Evolutionary conservation across 2,113 vertebrate genomes (phyloP).

Genomic region (Pygoscelis antarcticus): DNA sequence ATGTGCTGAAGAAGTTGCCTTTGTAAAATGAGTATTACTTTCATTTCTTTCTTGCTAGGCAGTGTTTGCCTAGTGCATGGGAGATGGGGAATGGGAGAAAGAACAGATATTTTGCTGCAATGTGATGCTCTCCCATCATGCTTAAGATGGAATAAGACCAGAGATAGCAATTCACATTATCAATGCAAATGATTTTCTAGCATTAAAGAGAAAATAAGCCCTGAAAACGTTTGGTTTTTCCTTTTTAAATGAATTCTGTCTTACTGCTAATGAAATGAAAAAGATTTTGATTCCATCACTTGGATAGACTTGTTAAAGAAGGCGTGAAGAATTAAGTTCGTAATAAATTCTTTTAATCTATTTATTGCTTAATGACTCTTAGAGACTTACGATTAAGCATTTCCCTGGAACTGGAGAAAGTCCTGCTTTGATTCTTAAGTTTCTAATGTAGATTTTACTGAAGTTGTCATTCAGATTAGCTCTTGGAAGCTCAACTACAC

Average conservation of each 20-base stretch:
- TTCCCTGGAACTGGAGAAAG: neutral
- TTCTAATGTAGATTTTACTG: neutral
- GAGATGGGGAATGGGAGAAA: neutral
- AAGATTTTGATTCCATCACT: neutral
- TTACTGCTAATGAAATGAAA: neutral
- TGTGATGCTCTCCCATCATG: neutral
- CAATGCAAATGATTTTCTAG: neutral
- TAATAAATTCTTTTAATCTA: conserved; percentile 4
- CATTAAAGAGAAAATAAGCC: neutral
- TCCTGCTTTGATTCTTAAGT: neutral
- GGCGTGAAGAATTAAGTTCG: neutral
- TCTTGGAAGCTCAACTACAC: neutral
- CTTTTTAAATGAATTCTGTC: neutral
- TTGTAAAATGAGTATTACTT: neutral
- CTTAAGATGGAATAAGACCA: neutral
- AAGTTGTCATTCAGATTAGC: neutral
- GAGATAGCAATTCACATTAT: neutral
- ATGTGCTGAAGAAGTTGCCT: neutral
- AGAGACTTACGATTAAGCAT: neutral
- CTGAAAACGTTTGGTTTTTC: neutral
- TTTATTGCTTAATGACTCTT: conserved; percentile 8
- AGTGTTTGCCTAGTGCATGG: neutral
- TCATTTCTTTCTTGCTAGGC: neutral
- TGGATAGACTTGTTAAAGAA: neutral
- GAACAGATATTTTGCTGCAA: neutral